phyloP scores from a whole-genome alignment of 2,888 invertebrate genomes.

The Entomobrya proxima region DNA sequence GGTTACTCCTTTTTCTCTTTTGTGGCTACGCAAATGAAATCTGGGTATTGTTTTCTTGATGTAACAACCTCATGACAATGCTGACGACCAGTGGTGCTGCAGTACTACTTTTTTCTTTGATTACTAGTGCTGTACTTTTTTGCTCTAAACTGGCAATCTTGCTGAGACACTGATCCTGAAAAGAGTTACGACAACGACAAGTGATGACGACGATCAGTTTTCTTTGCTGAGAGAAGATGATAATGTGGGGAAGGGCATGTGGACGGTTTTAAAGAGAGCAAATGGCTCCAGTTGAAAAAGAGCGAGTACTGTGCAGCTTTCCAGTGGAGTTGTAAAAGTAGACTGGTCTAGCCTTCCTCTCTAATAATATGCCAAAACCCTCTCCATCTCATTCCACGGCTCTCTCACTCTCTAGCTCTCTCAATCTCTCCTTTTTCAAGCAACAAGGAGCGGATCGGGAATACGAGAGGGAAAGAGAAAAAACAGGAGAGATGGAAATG shows the following conservation, averaged over 20 bases:
- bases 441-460: conserved; percentile 64
- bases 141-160: conserved; percentile 6
- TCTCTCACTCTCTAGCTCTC: conserved; percentile 13
- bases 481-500: neutral
- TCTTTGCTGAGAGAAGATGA: conserved; percentile 11
- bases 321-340: conserved; percentile 69
- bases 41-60: neutral
- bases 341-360: conserved; percentile 56
- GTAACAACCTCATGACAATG: no score
- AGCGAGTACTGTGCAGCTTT: conserved; percentile 64
- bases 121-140: neutral
- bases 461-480: conserved; percentile 14
- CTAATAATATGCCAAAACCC: conserved; percentile 36
- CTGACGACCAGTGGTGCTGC: no score
- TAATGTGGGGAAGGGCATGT: conserved; percentile 69
- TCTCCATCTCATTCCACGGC: no score
- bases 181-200: conserved; percentile 31
- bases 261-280: conserved; percentile 71
- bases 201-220: conserved; percentile 44
- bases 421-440: conserved; percentile 45
- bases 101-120: neutral
- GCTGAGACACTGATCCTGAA: conserved; percentile 15
- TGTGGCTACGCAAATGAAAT: no score
- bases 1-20: no score
- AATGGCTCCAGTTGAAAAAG: conserved; percentile 69